These are phyloP conservation scores for Tillus elongatus DNA, from an alignment of 2,888 invertebrate species.

Conservation along the genomic window DNA sequence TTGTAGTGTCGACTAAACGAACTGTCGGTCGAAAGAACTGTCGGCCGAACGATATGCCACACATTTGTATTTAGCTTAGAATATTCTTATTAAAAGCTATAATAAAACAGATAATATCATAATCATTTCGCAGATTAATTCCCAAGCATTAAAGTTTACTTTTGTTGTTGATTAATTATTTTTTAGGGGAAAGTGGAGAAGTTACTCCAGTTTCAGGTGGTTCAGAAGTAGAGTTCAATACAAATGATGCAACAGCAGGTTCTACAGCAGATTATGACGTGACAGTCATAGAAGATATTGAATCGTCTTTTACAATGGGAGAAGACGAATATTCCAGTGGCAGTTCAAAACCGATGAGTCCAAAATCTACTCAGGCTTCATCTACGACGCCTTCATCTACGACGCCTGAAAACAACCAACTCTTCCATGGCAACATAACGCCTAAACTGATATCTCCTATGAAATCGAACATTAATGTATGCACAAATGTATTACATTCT, in stretches of 20 bases:
- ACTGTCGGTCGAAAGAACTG: too few species aligned
- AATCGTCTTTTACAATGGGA: slow-evolving; percentile 21
- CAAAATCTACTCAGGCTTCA: slow-evolving; percentile 11
- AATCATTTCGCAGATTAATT: too few species aligned
- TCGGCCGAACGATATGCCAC: too few species aligned
- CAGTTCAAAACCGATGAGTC: slow-evolving; percentile 22
- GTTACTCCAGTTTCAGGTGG: slow-evolving; percentile 61
- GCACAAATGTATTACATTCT: slow-evolving; percentile 25
- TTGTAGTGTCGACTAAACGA: too few species aligned
- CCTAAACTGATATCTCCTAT: slow-evolving; percentile 25
- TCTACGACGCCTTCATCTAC: slow-evolving; percentile 2
- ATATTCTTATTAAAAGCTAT: too few species aligned
- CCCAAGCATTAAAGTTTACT: too few species aligned
- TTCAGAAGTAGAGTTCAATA: slow-evolving; percentile 56
- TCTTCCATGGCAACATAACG: slow-evolving; percentile 16
- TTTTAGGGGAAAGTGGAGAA: slow-evolving; percentile 46
- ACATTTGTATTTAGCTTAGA: too few species aligned
- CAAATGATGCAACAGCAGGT: slow-evolving; percentile 59
- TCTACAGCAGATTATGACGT: slow-evolving; percentile 53
- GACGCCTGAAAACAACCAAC: slow-evolving; percentile 22
- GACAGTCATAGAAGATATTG: slow-evolving; percentile 42
- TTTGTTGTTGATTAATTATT: too few species aligned
- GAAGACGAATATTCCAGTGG: too few species aligned
- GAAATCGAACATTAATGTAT: slow-evolving; percentile 24
- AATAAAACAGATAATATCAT: too few species aligned